Evolutionary conservation across 2,797 vertebrate genomes (phyloP), one percentile per base, ranked within the genome.

Genomic region (Geotrypetes seraphini): DNA sequence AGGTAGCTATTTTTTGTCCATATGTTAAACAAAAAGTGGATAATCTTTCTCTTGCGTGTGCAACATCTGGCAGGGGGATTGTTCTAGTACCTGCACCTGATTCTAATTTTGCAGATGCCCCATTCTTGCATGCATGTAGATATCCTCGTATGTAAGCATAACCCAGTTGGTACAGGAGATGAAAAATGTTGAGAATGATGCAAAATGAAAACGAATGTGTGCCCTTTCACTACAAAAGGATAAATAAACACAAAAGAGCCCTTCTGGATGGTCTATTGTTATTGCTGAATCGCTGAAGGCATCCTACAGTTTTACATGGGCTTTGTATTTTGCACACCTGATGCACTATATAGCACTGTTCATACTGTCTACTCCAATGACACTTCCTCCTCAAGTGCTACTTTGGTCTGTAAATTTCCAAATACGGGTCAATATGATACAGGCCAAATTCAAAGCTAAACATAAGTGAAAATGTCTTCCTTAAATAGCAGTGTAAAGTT

Each of bases 1-100:
- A 37, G 0, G 2, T 30, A 31, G n/a, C n/a, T n/a, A 21, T 11
- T 4, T 1, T 22, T 19, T 5, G 7, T 3, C 2, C 1, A 0
- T 2, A 8, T 18, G 33, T 12, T 5, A 38, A 46, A 8, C 5
- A 10, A 40, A n/a, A 2, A 5, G 50, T 5, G 24, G 29, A 14
- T 10, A 24, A 0, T 21, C 4, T 13, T 30, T 20, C 20, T 6
- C 25, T 15, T 27, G n/a, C 2, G 15, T 12, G 28, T 2, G 9
- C 21, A 17, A 18, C 22, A 28, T 3, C n/a, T 28, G 32, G 3
- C 5, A 4, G 14, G 4, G 15, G 15, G 10, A 8, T 25, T 3
- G 38, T 35, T 3, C 21, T 33, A 20, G 24, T 5, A 29, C 5
- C 6, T 37, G 20, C 29, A 47, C n/a, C n/a, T n/a, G n/a, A n/a